Percentiles rank a stretch among this genome's conserved stretches.
Evolutionary conservation across 2,888 invertebrate species (phyloP).

Genomic region (Rhamnusium bicolor): DNA sequence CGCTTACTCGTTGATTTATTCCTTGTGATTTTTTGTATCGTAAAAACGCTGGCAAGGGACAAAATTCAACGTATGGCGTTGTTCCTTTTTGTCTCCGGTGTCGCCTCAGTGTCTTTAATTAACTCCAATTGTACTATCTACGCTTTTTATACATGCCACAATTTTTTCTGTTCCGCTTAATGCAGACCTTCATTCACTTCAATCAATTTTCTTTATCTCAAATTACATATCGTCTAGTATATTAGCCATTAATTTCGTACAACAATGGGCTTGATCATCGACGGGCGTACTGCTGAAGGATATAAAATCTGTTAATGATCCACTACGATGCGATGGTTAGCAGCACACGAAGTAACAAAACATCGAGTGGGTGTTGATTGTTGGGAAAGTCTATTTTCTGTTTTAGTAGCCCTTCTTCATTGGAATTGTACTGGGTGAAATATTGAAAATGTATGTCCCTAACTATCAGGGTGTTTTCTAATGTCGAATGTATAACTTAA

Average conservation of each 20-base stretch:
- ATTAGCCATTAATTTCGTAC: background rate
- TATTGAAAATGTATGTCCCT: background rate
- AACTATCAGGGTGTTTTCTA: no score
- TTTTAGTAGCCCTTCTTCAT: background rate
- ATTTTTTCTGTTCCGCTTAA: background rate
- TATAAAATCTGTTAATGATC: background rate
- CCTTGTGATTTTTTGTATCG: background rate
- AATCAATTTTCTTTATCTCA: background rate
- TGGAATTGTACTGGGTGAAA: background rate
- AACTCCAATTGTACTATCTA: background rate
- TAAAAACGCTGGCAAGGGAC: background rate
- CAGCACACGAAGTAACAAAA: slow-evolving; percentile 9
- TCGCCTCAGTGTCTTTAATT: background rate
- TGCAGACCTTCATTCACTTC: background rate
- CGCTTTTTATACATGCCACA: background rate
- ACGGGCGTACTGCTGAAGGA: background rate
- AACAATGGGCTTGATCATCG: background rate
- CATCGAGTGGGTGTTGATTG: slow-evolving; percentile 21
- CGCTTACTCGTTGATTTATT: background rate
- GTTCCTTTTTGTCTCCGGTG: background rate
- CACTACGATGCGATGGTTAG: background rate
- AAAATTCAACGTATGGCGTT: background rate
- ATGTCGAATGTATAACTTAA: no score
- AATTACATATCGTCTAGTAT: background rate
- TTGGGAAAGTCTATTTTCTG: slow-evolving; percentile 20